A percentile compares a stretch with the other conserved stretches of the same genome.
These are phyloP conservation scores for Spheniscus mendiculus DNA, from an alignment of 2,113 vertebrate species.

Conservation along the genomic window DNA sequence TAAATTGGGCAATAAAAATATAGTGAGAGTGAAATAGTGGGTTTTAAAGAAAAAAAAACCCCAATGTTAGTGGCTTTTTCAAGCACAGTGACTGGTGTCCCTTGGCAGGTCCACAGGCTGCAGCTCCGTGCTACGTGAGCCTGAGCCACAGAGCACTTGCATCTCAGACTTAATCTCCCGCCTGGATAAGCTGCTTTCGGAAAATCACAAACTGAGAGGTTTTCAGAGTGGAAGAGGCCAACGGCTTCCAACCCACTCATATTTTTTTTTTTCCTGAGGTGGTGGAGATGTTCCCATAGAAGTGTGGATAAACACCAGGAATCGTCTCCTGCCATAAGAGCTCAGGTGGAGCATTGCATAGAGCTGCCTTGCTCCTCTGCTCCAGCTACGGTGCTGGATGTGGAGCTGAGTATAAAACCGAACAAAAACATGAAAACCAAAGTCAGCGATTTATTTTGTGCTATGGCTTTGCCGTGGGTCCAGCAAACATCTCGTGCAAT, in stretches of 20 bases:
- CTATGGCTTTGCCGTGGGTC: not conserved
- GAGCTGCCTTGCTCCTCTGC: not conserved
- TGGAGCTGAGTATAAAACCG: not conserved
- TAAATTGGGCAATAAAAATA: not conserved
- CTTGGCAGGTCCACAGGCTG: not conserved
- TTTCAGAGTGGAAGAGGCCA: not conserved
- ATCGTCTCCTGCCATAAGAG: not conserved
- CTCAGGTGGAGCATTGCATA: fast-evolving
- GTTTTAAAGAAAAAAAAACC: not conserved
- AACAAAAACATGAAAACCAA: not conserved
- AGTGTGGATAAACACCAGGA: not conserved
- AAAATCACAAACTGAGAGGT: not conserved
- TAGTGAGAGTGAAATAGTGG: not conserved
- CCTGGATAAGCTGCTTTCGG: slow-evolving; percentile 19
- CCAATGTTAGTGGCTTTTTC: not conserved
- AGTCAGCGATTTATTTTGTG: not conserved
- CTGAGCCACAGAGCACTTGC: not conserved
- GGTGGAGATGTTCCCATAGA: not conserved
- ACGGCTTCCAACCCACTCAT: not conserved
- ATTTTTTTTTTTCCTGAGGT: not conserved
- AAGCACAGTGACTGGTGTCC: not conserved
- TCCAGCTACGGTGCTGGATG: not conserved
- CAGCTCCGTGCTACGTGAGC: not conserved
- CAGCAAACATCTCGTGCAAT: fast-evolving
- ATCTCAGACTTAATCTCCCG: not conserved